These are phyloP conservation scores for Aphidius colemani DNA, from an alignment of 2,888 invertebrate genomes.

Conservation along the genomic window DNA sequence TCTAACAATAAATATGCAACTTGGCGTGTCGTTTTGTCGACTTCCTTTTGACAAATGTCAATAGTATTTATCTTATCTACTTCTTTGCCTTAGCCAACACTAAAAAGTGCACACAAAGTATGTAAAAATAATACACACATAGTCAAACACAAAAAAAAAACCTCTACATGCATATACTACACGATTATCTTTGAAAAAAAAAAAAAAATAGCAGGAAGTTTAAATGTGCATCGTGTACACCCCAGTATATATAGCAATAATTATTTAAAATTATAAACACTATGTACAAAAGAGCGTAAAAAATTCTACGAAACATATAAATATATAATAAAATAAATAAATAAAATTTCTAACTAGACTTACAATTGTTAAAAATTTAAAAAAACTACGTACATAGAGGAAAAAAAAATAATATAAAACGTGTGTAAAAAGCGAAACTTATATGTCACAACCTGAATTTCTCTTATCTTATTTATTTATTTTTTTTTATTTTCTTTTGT, in stretches of 20 bases:
- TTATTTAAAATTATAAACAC: slow-evolving; percentile 3
- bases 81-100: too few relatives aligned
- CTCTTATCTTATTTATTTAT: too few relatives aligned
- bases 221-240: neutral
- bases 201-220: slow-evolving; percentile 16
- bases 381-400: neutral
- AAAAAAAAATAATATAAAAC: neutral
- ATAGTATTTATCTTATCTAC: too few relatives aligned
- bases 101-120: too few relatives aligned
- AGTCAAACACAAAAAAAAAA: too few relatives aligned
- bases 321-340: neutral
- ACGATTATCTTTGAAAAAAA: slow-evolving; percentile 5
- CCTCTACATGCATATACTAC: too few relatives aligned
- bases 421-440: slow-evolving; percentile 17
- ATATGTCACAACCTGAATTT: slow-evolving; percentile 16
- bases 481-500: too few relatives aligned
- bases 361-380: neutral
- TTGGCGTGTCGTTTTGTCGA: too few relatives aligned
- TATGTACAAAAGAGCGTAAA: slow-evolving; percentile 17
- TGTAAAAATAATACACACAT: too few relatives aligned
- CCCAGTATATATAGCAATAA: slow-evolving; percentile 2
- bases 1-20: too few relatives aligned
- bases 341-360: neutral
- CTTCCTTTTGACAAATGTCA: too few relatives aligned
- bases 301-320: slow-evolving; percentile 12